Evolutionary conservation across 1,140 invertebrate genomes (phyloP), one percentile per base, ranked within the genome.

Genomic region (Helicoverpa armigera): DNA sequence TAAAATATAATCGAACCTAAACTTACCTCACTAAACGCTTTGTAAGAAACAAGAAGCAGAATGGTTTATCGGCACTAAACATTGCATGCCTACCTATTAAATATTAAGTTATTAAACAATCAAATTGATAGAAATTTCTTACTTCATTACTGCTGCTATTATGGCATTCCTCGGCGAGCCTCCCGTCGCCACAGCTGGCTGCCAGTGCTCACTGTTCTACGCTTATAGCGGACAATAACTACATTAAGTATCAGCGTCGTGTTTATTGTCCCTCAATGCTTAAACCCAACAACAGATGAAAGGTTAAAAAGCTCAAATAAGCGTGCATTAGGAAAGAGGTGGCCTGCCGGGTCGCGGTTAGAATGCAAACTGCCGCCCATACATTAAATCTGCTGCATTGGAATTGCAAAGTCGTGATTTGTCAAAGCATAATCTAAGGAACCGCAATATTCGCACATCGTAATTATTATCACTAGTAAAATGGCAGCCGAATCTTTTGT

Each of bases 281-380:
- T 89, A 90, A 92, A 91, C 92, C 84, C 85, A 89, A 90, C 88
- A 91, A 89, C 86, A 86, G 92, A 94, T 93, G 91, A 94, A 94
- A 94, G 92, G 93, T 94, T 94, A 94, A 94, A 94, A 94, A 94
- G 93, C 93, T 93, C 89, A 93, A 94, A 94, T 94, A 94, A 94
- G 92, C 93, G 91, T 92, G 92, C 92, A 94, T 94, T 94, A 94
- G 92, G 93, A 94, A 94, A 94, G 92, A 94, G 92, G 93, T 93
- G 92, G 93, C 92, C 91, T 87, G 87, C 82, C 85, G 87, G 92
- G 93, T 94, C 93, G 92, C 91, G 89, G 92, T 90, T 93, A 94
- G 92, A 94, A 94, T 94, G 93, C 92, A 94, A 94, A 93, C 93
- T 94, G 90, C 92, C 93, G 92, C 93, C 93, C 92, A 94, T 94